A percentile compares a stretch with the other conserved stretches of the same genome.
Conservation (phyloP, 2,797 vertebrate species). For the Ceryle rudis region DNA sequence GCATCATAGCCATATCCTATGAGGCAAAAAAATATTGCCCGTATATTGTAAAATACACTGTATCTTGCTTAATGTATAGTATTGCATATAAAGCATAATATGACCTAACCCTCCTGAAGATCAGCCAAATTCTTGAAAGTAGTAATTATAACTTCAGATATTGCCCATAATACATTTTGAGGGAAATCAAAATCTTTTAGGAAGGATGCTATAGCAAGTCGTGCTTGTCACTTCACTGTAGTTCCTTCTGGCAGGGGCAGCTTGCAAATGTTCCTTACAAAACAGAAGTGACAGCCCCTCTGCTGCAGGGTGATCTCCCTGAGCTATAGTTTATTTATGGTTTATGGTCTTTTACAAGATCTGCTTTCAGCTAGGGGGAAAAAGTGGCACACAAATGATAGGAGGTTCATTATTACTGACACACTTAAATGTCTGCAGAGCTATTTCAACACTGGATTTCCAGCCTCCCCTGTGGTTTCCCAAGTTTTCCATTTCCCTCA, state of each 20-base stretch:
- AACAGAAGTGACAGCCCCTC: background rate
- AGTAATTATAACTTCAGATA: background rate
- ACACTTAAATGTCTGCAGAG: background rate
- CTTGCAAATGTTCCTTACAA: background rate
- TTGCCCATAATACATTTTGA: background rate
- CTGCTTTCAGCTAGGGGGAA: background rate
- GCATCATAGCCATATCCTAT: background rate
- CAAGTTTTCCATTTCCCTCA: background rate
- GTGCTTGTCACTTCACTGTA: background rate
- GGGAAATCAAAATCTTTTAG: background rate
- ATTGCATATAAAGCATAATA: background rate
- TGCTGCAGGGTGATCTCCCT: background rate
- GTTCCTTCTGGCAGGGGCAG: background rate
- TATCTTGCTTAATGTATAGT: background rate
- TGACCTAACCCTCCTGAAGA: background rate
- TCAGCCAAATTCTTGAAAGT: background rate
- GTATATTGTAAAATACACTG: background rate
- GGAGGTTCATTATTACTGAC: background rate
- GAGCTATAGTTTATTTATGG: constrained; percentile 25
- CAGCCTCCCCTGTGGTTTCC: background rate
- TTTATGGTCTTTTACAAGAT: background rate
- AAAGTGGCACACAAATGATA: background rate
- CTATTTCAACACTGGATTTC: background rate
- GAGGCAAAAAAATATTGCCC: background rate
- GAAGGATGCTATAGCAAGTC: background rate